Conservation (phyloP, 2,113 vertebrate genomes). For the Urocitellus parryii region DNA sequence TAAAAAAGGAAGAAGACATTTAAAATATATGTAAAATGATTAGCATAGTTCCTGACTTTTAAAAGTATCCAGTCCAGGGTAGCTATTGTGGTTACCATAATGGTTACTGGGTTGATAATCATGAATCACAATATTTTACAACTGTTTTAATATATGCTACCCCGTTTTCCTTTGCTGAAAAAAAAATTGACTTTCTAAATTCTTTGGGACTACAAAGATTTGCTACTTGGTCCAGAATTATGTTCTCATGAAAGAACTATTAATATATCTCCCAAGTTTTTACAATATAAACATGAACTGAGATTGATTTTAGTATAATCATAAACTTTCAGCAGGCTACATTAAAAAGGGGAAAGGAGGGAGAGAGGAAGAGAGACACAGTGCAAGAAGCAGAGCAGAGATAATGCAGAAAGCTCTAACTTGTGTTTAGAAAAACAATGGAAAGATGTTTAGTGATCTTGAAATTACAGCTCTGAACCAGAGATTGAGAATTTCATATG, state of each 20-base stretch:
- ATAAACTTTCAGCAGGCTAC: neutral
- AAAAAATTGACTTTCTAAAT: neutral
- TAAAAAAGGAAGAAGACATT: neutral
- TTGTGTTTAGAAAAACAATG: neutral
- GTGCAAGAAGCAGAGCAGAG: neutral
- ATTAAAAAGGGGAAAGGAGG: neutral
- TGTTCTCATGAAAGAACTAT: slow-evolving; percentile 1
- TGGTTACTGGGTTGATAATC: neutral
- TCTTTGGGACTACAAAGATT: slow-evolving; percentile 23
- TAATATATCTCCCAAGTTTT: neutral
- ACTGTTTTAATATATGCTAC: neutral
- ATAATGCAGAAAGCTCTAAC: neutral
- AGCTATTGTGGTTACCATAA: neutral
- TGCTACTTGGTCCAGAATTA: neutral
- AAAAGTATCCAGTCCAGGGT: neutral
- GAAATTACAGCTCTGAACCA: neutral
- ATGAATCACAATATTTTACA: neutral
- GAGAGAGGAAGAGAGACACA: neutral
- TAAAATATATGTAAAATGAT: neutral
- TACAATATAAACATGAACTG: slow-evolving; percentile 31
- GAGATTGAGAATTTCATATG: neutral
- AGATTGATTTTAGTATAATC: neutral
- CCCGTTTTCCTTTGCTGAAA: slow-evolving; percentile 5
- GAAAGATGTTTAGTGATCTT: neutral
- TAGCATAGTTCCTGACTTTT: neutral